phyloP scores from a whole-genome alignment of 1,140 invertebrate species.

The Drosophila sproati region DNA sequence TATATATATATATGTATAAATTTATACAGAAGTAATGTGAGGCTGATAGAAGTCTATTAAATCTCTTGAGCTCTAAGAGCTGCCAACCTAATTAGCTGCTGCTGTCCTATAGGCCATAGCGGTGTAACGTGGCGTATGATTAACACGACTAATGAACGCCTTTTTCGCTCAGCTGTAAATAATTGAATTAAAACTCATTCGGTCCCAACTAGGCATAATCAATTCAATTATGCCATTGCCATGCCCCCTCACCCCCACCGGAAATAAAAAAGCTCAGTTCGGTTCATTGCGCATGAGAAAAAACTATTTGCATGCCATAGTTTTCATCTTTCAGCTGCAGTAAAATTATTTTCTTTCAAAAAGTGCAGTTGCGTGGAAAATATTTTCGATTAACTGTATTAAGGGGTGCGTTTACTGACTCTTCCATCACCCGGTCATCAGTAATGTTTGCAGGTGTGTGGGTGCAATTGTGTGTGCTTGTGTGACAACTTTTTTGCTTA shows the following conservation, averaged over 20 bases:
- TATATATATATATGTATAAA: too few species aligned
- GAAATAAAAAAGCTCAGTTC: conserved; percentile 2
- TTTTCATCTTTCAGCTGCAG: conserved; percentile 35
- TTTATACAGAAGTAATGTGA: neutral
- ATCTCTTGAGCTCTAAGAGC: conserved; percentile 37
- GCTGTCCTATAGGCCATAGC: conserved; percentile 37
- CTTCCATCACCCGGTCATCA: conserved; percentile 13
- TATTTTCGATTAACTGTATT: conserved; percentile 71
- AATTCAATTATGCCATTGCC: conserved; percentile 58
- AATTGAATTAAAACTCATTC: conserved; percentile 73
- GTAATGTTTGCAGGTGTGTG: conserved; percentile 38
- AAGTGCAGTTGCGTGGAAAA: conserved; percentile 59
- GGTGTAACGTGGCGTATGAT: conserved; percentile 77
- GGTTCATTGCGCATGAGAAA: conserved; percentile 55
- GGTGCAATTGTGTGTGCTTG: conserved; percentile 20
- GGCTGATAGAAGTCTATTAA: conserved; percentile 28
- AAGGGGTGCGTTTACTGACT: conserved; percentile 27
- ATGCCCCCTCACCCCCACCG: neutral
- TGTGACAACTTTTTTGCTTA: conserved; percentile 18
- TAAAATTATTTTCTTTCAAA: conserved; percentile 24
- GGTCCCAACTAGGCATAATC: conserved; percentile 52
- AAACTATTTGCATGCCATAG: conserved; percentile 65
- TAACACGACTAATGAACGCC: conserved; percentile 78
- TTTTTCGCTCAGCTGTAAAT: conserved; percentile 64
- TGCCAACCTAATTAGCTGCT: conserved; percentile 61